Evolutionary conservation across 64 coral and sea anemone species (phyloP).

Genomic region (Montipora cactus): DNA sequence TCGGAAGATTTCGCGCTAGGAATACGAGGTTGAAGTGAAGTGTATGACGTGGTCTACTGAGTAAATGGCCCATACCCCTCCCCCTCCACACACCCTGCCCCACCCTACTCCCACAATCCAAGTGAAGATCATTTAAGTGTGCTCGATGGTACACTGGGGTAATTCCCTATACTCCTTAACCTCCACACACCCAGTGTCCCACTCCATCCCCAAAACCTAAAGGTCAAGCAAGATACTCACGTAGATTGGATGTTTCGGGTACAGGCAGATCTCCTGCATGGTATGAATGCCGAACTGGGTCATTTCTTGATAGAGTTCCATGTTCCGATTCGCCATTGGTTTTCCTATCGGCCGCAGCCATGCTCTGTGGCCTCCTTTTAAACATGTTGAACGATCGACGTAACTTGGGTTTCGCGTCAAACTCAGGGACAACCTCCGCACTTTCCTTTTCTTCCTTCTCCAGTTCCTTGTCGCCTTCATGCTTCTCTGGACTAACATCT

Average conservation of each 20-base stretch:
- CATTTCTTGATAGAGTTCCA: constrained; percentile 44
- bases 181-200: no score
- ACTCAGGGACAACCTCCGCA: constrained; percentile 34
- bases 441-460: constrained; percentile 37
- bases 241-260: constrained; percentile 32
- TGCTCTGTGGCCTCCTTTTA: constrained; percentile 65
- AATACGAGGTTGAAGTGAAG: no score
- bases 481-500: neutral
- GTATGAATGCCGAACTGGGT: constrained; percentile 76
- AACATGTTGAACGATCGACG: constrained; percentile 50
- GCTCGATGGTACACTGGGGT: no score
- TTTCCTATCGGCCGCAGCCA: constrained; percentile 59
- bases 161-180: no score
- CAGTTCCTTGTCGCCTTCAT: constrained; percentile 7
- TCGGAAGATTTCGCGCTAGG: no score
- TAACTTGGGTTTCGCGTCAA: constrained; percentile 42
- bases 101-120: neutral
- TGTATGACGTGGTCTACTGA: no score
- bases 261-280: constrained; percentile 76
- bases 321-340: constrained; percentile 23
- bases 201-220: neutral
- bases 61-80: no score
- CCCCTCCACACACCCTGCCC: neutral
- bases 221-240: constrained; percentile 43
- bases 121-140: no score